These are phyloP conservation scores for Hoplias malabaricus DNA, from an alignment of 2,113 vertebrate species.

Conservation along the genomic window DNA sequence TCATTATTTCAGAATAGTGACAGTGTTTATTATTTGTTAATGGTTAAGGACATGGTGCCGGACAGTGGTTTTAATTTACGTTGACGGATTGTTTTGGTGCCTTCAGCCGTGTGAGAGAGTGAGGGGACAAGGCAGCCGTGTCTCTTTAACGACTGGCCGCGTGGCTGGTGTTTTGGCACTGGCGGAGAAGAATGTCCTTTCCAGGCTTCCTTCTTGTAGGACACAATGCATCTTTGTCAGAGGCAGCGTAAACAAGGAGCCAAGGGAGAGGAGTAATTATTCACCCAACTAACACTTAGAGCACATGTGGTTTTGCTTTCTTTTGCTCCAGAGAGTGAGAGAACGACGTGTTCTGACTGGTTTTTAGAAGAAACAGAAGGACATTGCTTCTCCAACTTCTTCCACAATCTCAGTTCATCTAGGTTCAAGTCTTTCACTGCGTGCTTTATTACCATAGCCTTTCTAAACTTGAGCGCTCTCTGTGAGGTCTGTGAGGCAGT, in stretches of 20 bases:
- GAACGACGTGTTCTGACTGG: conserved; percentile 8
- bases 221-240: conserved; percentile 41
- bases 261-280: conserved; percentile 13
- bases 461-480: not conserved
- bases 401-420: not conserved
- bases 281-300: not conserved
- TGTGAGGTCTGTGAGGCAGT: conserved; percentile 1
- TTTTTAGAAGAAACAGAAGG: not conserved
- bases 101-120: not conserved
- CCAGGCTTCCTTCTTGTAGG: conserved; percentile 11
- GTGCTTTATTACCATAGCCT: not conserved
- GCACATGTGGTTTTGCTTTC: conserved; percentile 6
- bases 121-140: not conserved
- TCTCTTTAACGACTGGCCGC: conserved; percentile 4
- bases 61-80: conserved; percentile 6
- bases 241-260: conserved; percentile 14
- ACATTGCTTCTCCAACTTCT: not conserved
- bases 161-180: conserved; percentile 21
- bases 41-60: not conserved
- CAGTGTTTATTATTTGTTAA: not conserved
- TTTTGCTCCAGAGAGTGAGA: conserved; percentile 15
- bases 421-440: not conserved
- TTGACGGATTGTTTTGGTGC: conserved; percentile 6
- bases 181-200: conserved; percentile 28
- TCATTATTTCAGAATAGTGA: not conserved